These are phyloP conservation scores for Drosophila merina DNA, from an alignment of 2,888 invertebrate genomes.

Conservation along the genomic window DNA sequence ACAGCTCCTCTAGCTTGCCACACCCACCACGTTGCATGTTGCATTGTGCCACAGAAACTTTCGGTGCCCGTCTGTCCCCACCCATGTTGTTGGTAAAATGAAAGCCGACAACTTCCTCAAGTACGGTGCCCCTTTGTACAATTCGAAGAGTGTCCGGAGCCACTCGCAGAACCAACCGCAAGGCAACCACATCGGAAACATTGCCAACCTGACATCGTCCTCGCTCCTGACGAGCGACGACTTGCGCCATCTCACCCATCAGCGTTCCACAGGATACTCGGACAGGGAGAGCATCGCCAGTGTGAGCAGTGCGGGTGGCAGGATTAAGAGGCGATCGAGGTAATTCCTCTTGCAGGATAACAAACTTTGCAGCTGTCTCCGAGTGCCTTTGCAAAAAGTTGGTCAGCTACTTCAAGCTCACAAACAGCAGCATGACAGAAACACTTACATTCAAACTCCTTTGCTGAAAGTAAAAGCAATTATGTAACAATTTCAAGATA, in stretches of 20 bases:
- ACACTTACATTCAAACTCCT: conserved; percentile 8
- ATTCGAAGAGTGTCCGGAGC: conserved; percentile 75
- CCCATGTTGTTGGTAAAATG: conserved; percentile 74
- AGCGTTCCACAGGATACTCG: conserved; percentile 67
- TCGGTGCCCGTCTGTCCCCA: conserved; percentile 21
- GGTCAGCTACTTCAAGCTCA: neutral
- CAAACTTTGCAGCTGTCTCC: conserved; percentile 11
- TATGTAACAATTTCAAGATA: conserved; percentile 15
- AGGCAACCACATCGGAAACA: conserved; percentile 50
- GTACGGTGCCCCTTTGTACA: conserved; percentile 78
- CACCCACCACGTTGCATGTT: conserved; percentile 55
- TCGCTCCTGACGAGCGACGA: conserved; percentile 68
- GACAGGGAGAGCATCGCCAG: conserved; percentile 82
- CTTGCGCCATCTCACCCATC: conserved; percentile 57
- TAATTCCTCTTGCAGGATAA: conserved; percentile 19
- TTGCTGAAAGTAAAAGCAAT: neutral
- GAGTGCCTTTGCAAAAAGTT: neutral
- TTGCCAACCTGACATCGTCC: conserved; percentile 43
- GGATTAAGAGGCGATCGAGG: conserved; percentile 77
- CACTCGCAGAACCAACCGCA: conserved; percentile 71
- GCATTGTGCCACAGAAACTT: conserved; percentile 55
- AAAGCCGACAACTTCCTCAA: conserved; percentile 82
- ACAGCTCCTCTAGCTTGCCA: conserved; percentile 6
- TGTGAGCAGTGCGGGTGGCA: conserved; percentile 69
- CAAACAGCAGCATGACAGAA: conserved; percentile 7